Conservation (phyloP, 2,113 vertebrate genomes). For the Stictonetta naevosa region DNA sequence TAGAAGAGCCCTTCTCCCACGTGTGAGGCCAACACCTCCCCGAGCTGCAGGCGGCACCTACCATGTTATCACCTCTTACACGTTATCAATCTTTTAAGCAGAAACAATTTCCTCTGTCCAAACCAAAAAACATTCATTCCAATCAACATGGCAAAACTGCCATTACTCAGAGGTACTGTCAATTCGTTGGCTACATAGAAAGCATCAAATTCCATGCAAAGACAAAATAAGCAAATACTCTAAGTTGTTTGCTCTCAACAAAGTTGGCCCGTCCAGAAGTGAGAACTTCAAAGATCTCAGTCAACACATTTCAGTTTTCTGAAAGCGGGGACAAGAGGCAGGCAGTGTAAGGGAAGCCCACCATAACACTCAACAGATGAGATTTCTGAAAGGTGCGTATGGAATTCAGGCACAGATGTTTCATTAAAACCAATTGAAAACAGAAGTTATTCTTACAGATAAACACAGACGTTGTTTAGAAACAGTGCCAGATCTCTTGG, state of each 20-base stretch:
- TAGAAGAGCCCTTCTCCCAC: neutral
- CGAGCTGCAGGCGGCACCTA: neutral
- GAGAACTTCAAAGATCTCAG: neutral
- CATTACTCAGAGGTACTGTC: neutral
- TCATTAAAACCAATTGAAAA: neutral
- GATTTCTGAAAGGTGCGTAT: neutral
- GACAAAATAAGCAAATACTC: neutral
- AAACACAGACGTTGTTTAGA: neutral
- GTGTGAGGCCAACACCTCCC: neutral
- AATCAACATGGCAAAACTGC: neutral
- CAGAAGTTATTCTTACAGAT: neutral
- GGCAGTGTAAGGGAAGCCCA: neutral
- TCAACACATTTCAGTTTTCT: neutral
- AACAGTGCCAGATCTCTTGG: neutral
- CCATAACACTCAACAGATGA: neutral
- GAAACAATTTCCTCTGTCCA: neutral
- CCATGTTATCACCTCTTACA: neutral
- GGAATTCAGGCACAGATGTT: neutral
- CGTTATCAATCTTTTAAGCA: neutral
- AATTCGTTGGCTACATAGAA: neutral
- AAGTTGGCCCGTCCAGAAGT: neutral
- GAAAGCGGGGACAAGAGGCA: neutral
- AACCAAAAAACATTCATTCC: neutral
- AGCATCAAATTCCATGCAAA: neutral
- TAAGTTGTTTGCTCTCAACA: neutral